Conservation (phyloP, 2,888 invertebrate species). For the Subacronicta megacephala region DNA sequence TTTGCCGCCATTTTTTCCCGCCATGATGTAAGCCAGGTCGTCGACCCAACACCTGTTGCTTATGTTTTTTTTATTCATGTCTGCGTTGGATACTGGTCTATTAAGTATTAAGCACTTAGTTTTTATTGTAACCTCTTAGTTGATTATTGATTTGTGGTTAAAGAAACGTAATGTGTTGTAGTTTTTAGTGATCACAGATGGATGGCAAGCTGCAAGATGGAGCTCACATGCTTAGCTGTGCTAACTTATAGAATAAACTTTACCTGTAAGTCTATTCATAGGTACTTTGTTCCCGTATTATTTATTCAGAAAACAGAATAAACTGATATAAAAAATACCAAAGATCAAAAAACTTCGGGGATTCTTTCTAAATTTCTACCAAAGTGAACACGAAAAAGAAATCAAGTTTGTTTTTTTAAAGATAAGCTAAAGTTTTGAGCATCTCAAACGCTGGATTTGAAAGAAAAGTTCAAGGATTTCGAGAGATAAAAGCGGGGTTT, state of each 20-base stretch:
- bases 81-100: slow-evolving; percentile 74
- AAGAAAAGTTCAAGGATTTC: slow-evolving; percentile 52
- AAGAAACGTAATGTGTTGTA: slow-evolving; percentile 35
- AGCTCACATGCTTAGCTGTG: neutral
- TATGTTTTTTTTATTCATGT: slow-evolving; percentile 62
- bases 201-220: slow-evolving; percentile 13
- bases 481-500: slow-evolving; percentile 51
- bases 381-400: slow-evolving; percentile 15
- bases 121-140: slow-evolving; percentile 74
- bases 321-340: neutral
- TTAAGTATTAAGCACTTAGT: slow-evolving; percentile 77
- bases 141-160: slow-evolving; percentile 78
- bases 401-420: slow-evolving; percentile 32
- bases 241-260: no score
- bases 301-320: neutral
- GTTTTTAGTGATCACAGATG: slow-evolving; percentile 35
- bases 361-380: slow-evolving; percentile 18
- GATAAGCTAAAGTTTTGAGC: slow-evolving; percentile 38
- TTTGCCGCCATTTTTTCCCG: slow-evolving; percentile 74
- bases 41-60: slow-evolving; percentile 74
- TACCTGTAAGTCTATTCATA: no score
- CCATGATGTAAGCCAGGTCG: slow-evolving; percentile 75
- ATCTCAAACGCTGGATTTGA: slow-evolving; percentile 43
- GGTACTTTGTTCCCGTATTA: no score
- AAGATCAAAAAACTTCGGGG: slow-evolving; percentile 3